Conservation (phyloP, 2,888 invertebrate genomes). For the Busseola fusca region DNA sequence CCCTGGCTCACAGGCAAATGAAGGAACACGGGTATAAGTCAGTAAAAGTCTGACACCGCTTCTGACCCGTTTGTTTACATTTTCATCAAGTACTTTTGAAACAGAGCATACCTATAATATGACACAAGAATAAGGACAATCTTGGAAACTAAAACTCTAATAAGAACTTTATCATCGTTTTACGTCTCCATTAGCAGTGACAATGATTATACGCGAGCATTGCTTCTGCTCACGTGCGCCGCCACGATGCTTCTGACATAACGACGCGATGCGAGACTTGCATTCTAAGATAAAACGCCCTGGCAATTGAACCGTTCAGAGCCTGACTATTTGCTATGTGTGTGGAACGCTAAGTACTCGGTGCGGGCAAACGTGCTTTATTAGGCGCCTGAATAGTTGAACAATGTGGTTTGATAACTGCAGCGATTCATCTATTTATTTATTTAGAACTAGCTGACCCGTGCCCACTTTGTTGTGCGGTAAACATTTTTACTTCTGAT, state of each 20-base stretch:
- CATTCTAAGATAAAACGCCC: slow-evolving; percentile 29
- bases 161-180: slow-evolving; percentile 9
- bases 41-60: too few species aligned
- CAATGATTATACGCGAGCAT: slow-evolving; percentile 36
- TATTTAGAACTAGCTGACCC: neutral
- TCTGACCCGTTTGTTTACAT: neutral
- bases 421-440: slow-evolving; percentile 1
- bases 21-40: too few species aligned
- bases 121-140: slow-evolving; percentile 6
- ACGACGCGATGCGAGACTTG: slow-evolving; percentile 28
- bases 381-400: slow-evolving; percentile 2
- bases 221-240: slow-evolving; percentile 47
- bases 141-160: slow-evolving; percentile 17
- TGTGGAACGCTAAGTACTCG: slow-evolving; percentile 9
- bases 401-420: neutral
- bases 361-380: neutral
- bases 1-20: too few species aligned
- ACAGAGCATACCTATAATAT: neutral
- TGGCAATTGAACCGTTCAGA: slow-evolving; percentile 40
- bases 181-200: slow-evolving; percentile 29
- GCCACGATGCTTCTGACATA: slow-evolving; percentile 46
- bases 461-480: too few species aligned
- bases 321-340: slow-evolving; percentile 5
- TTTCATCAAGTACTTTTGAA: neutral
- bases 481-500: too few species aligned